Evolutionary conservation across 2,797 vertebrate species (phyloP).

Genomic region (Acanthornis magna): DNA sequence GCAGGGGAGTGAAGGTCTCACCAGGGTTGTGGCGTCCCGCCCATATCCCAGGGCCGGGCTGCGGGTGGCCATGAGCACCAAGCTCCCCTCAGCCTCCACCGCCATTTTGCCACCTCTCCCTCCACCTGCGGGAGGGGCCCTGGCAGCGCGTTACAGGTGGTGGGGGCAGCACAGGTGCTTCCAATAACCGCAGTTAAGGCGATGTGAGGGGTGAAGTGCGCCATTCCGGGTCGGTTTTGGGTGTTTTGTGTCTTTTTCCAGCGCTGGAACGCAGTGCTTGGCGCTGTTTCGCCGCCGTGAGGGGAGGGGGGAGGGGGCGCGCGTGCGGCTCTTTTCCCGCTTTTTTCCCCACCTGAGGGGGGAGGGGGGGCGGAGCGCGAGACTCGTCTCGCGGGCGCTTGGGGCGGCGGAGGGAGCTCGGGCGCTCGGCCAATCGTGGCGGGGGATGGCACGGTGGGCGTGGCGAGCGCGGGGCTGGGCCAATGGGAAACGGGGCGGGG

Average conservation of each 20-base stretch:
- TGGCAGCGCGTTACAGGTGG: rapidly evolving
- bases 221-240: rapidly evolving
- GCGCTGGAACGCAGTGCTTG: rapidly evolving
- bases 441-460: rapidly evolving
- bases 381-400: not conserved
- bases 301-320: too few species aligned
- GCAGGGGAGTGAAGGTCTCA: not conserved
- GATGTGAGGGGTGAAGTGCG: not conserved
- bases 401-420: not conserved
- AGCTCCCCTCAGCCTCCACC: not conserved
- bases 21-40: rapidly evolving
- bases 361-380: not conserved
- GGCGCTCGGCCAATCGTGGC: rapidly evolving
- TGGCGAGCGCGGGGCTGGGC: rapidly evolving
- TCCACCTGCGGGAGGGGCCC: too few species aligned
- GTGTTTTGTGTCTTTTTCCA: not conserved
- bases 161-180: not conserved
- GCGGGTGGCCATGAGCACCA: rapidly evolving
- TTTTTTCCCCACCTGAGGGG: not conserved
- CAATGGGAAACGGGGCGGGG: not conserved
- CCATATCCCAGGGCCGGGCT: not conserved
- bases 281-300: not conserved
- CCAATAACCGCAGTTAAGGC: rapidly evolving
- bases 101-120: not conserved
- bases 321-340: not conserved